A percentile compares a stretch with the other conserved stretches of the same genome.
Evolutionary conservation across 2,113 vertebrate species (phyloP).

Genomic region (Paratilapia polleni): DNA sequence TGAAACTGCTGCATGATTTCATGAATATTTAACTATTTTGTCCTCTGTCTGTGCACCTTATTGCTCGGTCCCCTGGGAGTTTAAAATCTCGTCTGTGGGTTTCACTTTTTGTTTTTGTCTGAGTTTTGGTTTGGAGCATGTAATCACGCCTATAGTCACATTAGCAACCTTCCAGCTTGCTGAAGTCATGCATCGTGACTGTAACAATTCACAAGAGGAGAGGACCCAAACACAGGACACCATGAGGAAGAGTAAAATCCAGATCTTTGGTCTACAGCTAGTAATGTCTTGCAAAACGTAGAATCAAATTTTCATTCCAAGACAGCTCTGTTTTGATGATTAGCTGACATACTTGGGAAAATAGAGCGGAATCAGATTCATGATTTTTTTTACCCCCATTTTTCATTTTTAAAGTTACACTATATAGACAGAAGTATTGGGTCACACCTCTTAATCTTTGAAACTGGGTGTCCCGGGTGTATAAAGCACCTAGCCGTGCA

Average conservation of each 20-base stretch:
- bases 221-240: not conserved
- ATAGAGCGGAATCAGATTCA: too few relatives aligned
- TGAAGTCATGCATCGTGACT: not conserved
- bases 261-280: not conserved
- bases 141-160: not conserved
- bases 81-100: not conserved
- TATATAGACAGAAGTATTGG: too few relatives aligned
- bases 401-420: too few relatives aligned
- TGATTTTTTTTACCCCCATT: too few relatives aligned
- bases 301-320: too few relatives aligned
- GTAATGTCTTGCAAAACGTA: too few relatives aligned
- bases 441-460: too few relatives aligned
- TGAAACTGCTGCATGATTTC: not conserved
- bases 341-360: too few relatives aligned
- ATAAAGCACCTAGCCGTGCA: too few relatives aligned
- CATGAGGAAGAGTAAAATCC: not conserved
- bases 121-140: not conserved
- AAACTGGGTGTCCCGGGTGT: too few relatives aligned
- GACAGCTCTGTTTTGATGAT: too few relatives aligned
- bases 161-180: not conserved
- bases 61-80: not conserved
- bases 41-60: not conserved
- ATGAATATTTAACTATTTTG: constrained; percentile 9
- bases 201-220: not conserved
- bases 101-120: not conserved